phyloP scores from a whole-genome alignment of 2,797 vertebrate species.

The Muscicapa striata region DNA sequence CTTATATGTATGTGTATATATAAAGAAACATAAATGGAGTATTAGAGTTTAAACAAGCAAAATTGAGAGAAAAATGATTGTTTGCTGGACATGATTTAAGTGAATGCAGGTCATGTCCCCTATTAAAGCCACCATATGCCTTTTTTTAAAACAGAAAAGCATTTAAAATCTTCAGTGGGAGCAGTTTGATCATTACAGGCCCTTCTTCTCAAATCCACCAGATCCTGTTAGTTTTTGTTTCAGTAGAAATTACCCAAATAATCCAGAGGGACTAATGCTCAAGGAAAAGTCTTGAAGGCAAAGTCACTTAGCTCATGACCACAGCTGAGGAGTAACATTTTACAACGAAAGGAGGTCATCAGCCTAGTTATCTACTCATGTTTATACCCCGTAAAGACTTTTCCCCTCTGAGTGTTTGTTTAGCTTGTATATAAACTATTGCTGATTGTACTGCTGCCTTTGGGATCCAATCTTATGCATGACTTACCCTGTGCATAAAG shows the following conservation, averaged over 20 bases:
- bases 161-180: neutral
- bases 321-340: neutral
- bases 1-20: neutral
- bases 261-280: neutral
- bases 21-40: neutral
- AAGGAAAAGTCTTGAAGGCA: slow-evolving; percentile 24
- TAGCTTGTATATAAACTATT: slow-evolving; percentile 53
- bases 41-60: neutral
- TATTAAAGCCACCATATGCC: neutral
- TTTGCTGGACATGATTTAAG: neutral
- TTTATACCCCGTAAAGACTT: slow-evolving; percentile 16
- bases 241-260: neutral
- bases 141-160: neutral
- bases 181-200: neutral
- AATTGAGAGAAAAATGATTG: neutral
- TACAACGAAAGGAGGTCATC: slow-evolving; percentile 29
- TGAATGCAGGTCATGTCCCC: neutral
- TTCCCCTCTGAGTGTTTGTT: slow-evolving; percentile 17
- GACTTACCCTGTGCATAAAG: slow-evolving; percentile 41
- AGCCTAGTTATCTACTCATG: slow-evolving; percentile 27
- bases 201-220: neutral
- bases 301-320: slow-evolving; percentile 11
- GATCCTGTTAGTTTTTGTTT: neutral
- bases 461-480: slow-evolving; percentile 65
- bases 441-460: slow-evolving; percentile 48